Conservation (phyloP, 2,888 invertebrate species). For the Gymnoscelis rufifasciata region DNA sequence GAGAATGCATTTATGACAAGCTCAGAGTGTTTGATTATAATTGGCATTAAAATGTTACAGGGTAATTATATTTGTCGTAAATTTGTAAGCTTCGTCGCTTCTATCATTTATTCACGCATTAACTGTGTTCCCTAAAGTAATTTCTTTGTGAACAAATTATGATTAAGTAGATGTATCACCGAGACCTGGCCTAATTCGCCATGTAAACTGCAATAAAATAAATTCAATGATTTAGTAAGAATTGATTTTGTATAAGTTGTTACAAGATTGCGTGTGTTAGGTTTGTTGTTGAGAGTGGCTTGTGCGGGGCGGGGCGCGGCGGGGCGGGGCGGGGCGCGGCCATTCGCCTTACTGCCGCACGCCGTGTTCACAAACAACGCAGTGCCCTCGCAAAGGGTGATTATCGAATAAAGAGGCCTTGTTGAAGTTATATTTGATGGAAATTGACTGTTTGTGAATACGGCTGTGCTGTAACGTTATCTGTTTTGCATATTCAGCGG, state of each 20-base stretch:
- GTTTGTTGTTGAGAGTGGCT: conserved; percentile 39
- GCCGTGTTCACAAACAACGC: conserved; percentile 2
- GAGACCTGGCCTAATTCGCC: neutral
- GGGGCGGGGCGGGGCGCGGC: neutral
- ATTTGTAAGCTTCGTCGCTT: conserved; percentile 21
- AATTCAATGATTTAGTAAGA: conserved; percentile 6
- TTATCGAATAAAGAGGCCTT: neutral
- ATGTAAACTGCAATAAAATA: conserved; percentile 1
- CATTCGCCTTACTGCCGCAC: neutral
- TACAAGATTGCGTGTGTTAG: conserved; percentile 29
- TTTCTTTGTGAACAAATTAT: neutral
- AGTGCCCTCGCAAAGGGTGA: neutral
- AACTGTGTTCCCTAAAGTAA: conserved; percentile 2
- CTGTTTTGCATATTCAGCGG: too few relatives aligned
- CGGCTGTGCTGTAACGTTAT: neutral
- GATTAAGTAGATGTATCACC: neutral
- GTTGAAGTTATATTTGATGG: neutral
- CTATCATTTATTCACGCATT: conserved; percentile 9
- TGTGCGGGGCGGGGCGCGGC: neutral
- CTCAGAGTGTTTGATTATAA: conserved; percentile 4
- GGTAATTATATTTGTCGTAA: conserved; percentile 44
- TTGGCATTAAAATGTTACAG: conserved; percentile 54
- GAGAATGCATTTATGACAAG: neutral
- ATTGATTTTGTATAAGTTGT: conserved; percentile 11
- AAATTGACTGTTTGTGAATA: conserved; percentile 7